Evolutionary conservation across 2,888 invertebrate genomes (phyloP).

Genomic region (Protula sp.): DNA sequence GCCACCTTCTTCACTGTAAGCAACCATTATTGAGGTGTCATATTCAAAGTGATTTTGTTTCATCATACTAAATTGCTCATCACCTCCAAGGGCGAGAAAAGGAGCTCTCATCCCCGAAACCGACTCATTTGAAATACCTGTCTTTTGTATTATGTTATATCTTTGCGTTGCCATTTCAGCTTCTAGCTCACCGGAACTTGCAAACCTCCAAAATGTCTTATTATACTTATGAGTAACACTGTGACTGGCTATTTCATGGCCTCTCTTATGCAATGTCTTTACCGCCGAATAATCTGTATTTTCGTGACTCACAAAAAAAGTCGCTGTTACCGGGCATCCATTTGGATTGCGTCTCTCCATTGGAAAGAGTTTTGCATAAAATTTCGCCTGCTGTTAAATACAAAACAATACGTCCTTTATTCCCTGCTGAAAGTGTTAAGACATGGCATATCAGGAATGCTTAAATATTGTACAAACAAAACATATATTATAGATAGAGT

Average conservation of each 20-base stretch:
- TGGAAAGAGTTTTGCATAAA: too few relatives aligned
- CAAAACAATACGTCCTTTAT: too few relatives aligned
- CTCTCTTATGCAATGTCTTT: slow-evolving; percentile 86
- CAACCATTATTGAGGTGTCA: slow-evolving; percentile 80
- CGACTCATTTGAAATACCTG: slow-evolving; percentile 71
- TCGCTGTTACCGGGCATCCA: slow-evolving; percentile 72
- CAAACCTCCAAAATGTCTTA: slow-evolving; percentile 67
- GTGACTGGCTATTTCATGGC: slow-evolving; percentile 97
- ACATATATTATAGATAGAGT: too few relatives aligned
- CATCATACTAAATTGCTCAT: slow-evolving; percentile 87
- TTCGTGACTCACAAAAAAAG: slow-evolving; percentile 97
- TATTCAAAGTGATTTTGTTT: slow-evolving; percentile 89
- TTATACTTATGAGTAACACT: slow-evolving; percentile 63
- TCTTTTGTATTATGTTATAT: slow-evolving; percentile 75
- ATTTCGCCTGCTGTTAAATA: too few relatives aligned
- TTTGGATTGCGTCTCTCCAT: slow-evolving; percentile 65
- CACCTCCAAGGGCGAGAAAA: slow-evolving; percentile 77
- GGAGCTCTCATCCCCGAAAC: slow-evolving; percentile 86
- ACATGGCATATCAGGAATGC: too few relatives aligned
- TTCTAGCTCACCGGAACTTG: slow-evolving; percentile 84
- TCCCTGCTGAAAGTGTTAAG: too few relatives aligned
- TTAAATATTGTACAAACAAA: too few relatives aligned
- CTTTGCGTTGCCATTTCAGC: slow-evolving; percentile 87
- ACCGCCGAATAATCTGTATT: slow-evolving; percentile 99
- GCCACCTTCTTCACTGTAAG: slow-evolving; percentile 79